Evolutionary conservation across 2,113 vertebrate genomes (phyloP).

Genomic region (Misgurnus mizolepis): DNA sequence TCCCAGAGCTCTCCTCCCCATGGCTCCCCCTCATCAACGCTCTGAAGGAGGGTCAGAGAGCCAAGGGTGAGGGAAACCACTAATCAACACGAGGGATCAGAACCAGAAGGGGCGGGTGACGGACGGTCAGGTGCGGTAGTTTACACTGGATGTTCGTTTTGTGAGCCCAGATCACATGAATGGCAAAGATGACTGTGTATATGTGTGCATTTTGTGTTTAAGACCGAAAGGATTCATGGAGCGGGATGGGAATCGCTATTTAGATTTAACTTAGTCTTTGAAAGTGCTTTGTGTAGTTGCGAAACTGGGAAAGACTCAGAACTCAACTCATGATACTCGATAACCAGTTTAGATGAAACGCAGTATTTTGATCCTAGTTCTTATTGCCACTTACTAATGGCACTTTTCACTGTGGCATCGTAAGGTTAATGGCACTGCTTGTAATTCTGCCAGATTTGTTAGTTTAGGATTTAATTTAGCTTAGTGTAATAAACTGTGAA

Average conservation of each 20-base stretch:
- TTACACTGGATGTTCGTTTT: not conserved
- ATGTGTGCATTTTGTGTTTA: conserved; percentile 13
- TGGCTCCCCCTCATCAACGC: conserved; percentile 77
- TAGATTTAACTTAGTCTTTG: not conserved
- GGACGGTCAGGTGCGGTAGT: not conserved
- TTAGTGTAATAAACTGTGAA: conserved; percentile 38
- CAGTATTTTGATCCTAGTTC: conserved; percentile 19
- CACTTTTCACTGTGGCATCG: conserved; percentile 20
- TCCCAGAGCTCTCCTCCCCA: conserved; percentile 72
- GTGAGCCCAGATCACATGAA: not conserved
- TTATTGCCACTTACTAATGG: not conserved
- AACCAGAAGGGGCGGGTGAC: not conserved
- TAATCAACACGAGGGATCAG: conserved; percentile 33
- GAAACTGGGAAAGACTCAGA: conserved; percentile 41
- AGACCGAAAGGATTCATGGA: not conserved
- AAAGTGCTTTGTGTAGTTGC: conserved; percentile 46
- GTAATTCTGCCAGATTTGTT: conserved; percentile 14
- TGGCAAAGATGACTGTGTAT: not conserved
- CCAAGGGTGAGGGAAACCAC: conserved; percentile 62
- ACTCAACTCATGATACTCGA: conserved; percentile 8
- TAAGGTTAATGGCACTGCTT: conserved; percentile 35
- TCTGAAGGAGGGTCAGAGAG: conserved; percentile 72
- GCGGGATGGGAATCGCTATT: not conserved
- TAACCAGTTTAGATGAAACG: not conserved
- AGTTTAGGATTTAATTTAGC: conserved; percentile 37